Percentiles rank a stretch among this genome's conserved stretches.
Evolutionary conservation across 2,797 vertebrate genomes (phyloP).

Genomic region (Fistularia tabacaria): DNA sequence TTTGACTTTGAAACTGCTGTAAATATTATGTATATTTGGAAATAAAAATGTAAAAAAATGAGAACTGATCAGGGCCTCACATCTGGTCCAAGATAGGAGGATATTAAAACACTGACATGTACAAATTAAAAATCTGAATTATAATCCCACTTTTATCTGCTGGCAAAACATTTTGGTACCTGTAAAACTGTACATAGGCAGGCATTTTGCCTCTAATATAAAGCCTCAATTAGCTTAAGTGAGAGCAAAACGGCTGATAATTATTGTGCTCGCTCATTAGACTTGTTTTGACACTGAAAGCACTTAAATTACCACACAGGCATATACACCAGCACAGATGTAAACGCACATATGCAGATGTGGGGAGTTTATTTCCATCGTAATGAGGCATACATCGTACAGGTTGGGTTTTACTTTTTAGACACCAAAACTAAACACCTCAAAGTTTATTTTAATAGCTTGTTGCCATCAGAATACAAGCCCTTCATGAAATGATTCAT

Average conservation of each 20-base stretch:
- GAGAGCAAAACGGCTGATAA: conserved; percentile 72
- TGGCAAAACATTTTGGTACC: conserved; percentile 51
- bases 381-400: conserved; percentile 66
- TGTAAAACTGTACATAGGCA: conserved; percentile 50
- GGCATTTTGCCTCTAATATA: conserved; percentile 61
- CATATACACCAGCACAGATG: conserved; percentile 52
- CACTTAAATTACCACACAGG: conserved; percentile 59
- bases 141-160: conserved; percentile 49
- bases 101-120: conserved; percentile 61
- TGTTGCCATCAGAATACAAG: not conserved
- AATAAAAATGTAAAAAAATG: conserved; percentile 29
- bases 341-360: conserved; percentile 62
- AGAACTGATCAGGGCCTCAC: conserved; percentile 50
- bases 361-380: conserved; percentile 56
- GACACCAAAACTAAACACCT: conserved; percentile 54
- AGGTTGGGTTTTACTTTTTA: conserved; percentile 65
- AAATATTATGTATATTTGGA: conserved; percentile 8
- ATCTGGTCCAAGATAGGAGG: conserved; percentile 68
- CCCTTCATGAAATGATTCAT: not conserved
- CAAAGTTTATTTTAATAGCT: conserved; percentile 52
- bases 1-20: conserved; percentile 45
- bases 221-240: conserved; percentile 67
- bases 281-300: conserved; percentile 67
- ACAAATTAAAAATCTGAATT: conserved; percentile 66
- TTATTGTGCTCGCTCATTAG: conserved; percentile 72